These are phyloP conservation scores for Piprites chloris DNA, from an alignment of 2,113 vertebrate genomes.

Conservation along the genomic window DNA sequence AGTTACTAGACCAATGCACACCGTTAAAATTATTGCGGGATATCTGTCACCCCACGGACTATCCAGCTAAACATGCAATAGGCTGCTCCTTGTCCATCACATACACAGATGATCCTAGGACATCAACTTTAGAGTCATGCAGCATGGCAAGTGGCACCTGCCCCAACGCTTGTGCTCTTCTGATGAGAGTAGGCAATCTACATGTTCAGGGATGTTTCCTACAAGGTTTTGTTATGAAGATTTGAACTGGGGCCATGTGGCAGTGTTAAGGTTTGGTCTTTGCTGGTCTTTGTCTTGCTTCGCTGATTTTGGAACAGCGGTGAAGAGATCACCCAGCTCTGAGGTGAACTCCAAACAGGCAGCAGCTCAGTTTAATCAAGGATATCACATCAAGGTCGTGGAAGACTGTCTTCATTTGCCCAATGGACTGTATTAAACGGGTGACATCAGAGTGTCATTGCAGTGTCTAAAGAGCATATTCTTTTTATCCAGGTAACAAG, in stretches of 20 bases:
- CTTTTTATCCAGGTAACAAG: neutral
- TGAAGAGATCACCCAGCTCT: neutral
- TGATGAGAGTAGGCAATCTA: neutral
- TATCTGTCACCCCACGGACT: neutral
- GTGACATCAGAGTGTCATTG: neutral
- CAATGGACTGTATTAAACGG: neutral
- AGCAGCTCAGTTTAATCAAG: neutral
- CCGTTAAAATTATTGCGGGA: neutral
- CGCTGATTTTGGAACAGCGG: neutral
- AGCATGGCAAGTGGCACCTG: fast-evolving
- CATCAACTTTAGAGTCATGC: neutral
- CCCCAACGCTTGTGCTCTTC: neutral
- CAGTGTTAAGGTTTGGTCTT: neutral
- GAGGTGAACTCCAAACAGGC: neutral
- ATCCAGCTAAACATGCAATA: neutral
- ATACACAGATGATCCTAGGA: neutral
- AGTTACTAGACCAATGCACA: neutral
- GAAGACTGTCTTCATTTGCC: neutral
- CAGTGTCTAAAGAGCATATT: neutral
- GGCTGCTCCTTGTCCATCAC: neutral
- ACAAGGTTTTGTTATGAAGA: neutral
- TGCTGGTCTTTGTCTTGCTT: neutral
- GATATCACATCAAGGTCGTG: neutral
- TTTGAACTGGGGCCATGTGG: neutral
- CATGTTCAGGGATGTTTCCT: neutral